Conservation (phyloP, 2,113 vertebrate genomes). For the Petromus typicus region DNA sequence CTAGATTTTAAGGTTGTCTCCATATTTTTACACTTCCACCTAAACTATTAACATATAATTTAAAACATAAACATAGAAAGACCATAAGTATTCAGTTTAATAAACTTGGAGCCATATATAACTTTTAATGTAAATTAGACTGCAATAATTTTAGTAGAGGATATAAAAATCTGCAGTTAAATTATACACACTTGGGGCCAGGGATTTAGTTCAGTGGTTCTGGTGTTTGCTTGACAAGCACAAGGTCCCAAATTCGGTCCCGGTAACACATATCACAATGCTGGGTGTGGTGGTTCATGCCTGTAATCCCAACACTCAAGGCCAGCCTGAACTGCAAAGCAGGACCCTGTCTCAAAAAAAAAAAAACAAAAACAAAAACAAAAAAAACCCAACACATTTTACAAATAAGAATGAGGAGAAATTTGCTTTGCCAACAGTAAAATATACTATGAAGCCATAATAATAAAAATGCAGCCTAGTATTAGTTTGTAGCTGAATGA, state of each 20-base stretch:
- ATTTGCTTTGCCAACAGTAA: conserved; percentile 35
- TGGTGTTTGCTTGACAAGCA: no score
- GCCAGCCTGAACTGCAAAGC: no score
- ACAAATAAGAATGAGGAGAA: neutral
- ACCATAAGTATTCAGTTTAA: conserved; percentile 22
- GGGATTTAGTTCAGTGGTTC: no score
- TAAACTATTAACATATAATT: conserved; percentile 14
- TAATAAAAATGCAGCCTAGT: conserved; percentile 41
- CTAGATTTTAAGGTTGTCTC: neutral
- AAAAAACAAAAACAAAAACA: conserved; percentile 22
- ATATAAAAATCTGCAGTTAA: conserved; percentile 59
- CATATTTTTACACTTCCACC: conserved; percentile 15
- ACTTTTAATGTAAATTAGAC: conserved; percentile 24
- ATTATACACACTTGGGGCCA: neutral
- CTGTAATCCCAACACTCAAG: no score
- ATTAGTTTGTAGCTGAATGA: conserved; percentile 20
- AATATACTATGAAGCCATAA: conserved; percentile 39
- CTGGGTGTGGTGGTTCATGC: no score
- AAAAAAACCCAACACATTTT: no score
- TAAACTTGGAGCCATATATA: conserved; percentile 47
- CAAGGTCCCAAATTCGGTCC: no score
- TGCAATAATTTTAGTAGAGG: conserved; percentile 21
- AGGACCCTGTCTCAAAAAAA: no score
- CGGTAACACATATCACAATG: no score
- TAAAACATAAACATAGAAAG: neutral